phyloP scores from a whole-genome alignment of 2,888 invertebrate species.

The Rotaria magnacalcarata region DNA sequence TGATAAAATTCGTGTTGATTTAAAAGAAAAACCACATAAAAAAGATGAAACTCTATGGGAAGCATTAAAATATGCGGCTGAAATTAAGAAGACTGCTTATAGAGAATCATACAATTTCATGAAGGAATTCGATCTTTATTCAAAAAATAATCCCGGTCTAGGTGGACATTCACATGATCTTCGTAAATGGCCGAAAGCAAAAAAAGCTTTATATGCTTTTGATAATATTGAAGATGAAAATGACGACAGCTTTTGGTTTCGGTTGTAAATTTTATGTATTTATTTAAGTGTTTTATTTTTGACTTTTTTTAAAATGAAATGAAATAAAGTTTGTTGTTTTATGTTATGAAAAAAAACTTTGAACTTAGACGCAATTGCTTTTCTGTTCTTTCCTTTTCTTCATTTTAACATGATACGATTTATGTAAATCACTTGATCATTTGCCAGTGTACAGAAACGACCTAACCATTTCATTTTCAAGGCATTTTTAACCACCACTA shows the following conservation, averaged over 20 bases:
- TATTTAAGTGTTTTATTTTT: background rate
- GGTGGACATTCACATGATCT: conserved; percentile 21
- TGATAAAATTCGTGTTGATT: background rate
- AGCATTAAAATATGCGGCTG: background rate
- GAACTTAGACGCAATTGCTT: background rate
- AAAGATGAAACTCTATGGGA: background rate
- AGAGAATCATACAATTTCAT: background rate
- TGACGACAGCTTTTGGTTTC: background rate
- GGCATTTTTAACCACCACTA: background rate
- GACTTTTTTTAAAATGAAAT: background rate
- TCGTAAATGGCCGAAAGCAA: background rate
- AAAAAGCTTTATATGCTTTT: background rate
- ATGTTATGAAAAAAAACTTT: background rate
- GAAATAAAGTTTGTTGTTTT: background rate
- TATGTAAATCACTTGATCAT: background rate
- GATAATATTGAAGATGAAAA: background rate
- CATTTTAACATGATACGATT: background rate
- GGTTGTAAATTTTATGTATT: background rate
- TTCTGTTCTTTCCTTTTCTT: background rate
- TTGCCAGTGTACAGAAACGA: background rate
- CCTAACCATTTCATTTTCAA: background rate
- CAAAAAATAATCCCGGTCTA: background rate
- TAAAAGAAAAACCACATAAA: background rate
- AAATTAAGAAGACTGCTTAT: background rate
- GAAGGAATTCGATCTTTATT: background rate